Conservation (phyloP, 2,797 vertebrate genomes). For the Erpetoichthys calabaricus region DNA sequence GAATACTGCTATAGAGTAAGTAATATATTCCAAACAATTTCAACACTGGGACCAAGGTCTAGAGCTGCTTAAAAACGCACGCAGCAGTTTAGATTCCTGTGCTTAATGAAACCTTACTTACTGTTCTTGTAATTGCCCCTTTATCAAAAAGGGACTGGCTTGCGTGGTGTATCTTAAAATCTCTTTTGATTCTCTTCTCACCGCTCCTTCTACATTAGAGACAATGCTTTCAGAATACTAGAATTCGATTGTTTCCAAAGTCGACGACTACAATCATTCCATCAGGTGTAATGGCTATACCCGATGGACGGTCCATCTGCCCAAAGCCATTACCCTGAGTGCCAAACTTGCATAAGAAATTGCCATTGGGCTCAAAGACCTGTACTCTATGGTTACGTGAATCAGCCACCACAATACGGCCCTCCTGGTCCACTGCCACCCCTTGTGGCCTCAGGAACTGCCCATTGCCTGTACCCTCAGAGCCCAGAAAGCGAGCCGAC, state of each 20-base stretch:
- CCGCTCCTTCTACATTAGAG: conserved; percentile 37
- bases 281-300: conserved; percentile 89
- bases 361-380: conserved; percentile 94
- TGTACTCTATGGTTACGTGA: conserved; percentile 97
- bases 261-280: conserved; percentile 96
- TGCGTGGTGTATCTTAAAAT: conserved; percentile 33
- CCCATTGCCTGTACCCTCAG: conserved; percentile 80
- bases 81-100: too few species aligned
- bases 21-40: too few species aligned
- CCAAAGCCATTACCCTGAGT: conserved; percentile 88
- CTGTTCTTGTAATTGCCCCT: too few species aligned
- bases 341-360: conserved; percentile 98
- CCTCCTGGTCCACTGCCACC: conserved; percentile 91
- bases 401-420: conserved; percentile 93
- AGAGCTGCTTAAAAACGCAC: too few species aligned
- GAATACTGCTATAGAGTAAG: too few species aligned
- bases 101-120: too few species aligned
- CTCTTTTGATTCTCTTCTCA: conserved; percentile 25
- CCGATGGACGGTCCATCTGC: conserved; percentile 97
- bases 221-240: conserved; percentile 68
- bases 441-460: conserved; percentile 95
- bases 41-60: too few species aligned
- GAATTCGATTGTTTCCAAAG: conserved; percentile 98
- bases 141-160: too few species aligned
- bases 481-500: conserved; percentile 89